Percentiles rank a stretch among this genome's conserved stretches.
phyloP scores from a whole-genome alignment of 2,113 vertebrate species.

The Globicephala melas region DNA sequence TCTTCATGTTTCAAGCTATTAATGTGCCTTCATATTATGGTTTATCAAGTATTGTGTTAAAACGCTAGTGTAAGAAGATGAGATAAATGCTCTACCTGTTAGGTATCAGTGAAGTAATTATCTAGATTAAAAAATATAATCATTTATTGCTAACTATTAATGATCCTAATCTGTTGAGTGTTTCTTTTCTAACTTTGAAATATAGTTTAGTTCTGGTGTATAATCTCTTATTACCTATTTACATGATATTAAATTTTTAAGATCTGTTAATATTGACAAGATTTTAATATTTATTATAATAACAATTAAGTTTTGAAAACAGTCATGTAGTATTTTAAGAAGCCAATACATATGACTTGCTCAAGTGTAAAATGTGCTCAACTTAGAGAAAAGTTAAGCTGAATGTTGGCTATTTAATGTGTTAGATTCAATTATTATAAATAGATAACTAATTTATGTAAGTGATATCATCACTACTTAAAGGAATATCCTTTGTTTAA shows the following conservation, averaged over 20 bases:
- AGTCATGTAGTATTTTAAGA: not conserved
- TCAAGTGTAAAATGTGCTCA: not conserved
- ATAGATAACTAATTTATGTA: not conserved
- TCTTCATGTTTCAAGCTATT: not conserved
- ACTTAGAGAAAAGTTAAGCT: not conserved
- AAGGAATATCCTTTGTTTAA: not conserved
- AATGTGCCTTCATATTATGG: not conserved
- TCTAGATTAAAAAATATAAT: not conserved
- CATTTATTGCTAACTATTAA: not conserved
- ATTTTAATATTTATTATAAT: not conserved
- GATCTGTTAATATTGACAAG: not conserved
- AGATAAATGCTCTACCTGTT: not conserved
- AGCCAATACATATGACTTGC: not conserved
- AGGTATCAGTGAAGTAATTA: not conserved
- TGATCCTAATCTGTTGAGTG: not conserved
- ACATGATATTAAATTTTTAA: not conserved
- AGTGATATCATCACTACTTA: not conserved
- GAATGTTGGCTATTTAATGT: not conserved
- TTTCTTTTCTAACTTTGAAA: not conserved
- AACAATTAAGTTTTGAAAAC: not conserved
- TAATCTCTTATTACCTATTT: not conserved
- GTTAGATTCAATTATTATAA: not conserved
- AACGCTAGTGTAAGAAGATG: not conserved
- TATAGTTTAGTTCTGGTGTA: not conserved
- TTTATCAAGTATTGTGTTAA: not conserved